These are phyloP conservation scores for Brachionus rotundiformis DNA, from an alignment of 1,140 invertebrate genomes.

Conservation along the genomic window DNA sequence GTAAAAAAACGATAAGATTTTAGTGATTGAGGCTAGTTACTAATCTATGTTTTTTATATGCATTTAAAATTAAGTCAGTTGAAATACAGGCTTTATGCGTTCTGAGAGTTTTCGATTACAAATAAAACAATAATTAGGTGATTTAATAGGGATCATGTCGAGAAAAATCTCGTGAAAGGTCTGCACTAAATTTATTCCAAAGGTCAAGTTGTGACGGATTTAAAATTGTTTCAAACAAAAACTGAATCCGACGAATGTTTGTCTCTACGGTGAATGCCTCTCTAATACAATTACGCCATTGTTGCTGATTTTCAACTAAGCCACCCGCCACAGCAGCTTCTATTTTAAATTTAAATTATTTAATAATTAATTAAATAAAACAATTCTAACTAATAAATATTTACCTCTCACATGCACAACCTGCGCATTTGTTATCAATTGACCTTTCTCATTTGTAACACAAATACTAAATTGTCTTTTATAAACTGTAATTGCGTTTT, in stretches of 20 bases:
- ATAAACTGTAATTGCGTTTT: conserved; percentile 53
- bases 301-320: not conserved
- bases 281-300: not conserved
- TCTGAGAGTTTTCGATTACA: conserved; percentile 4
- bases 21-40: too few species aligned
- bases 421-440: conserved; percentile 13
- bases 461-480: conserved; percentile 23
- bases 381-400: too few species aligned
- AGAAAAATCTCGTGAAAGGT: not conserved
- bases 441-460: not conserved
- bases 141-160: not conserved
- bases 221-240: not conserved
- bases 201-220: not conserved
- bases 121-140: not conserved
- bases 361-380: not conserved
- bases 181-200: not conserved
- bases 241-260: not conserved
- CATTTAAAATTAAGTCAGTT: not conserved
- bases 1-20: too few species aligned
- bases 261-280: not conserved
- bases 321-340: not conserved
- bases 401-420: conserved; percentile 49
- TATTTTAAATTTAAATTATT: not conserved
- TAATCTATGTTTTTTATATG: not conserved
- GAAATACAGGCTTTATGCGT: not conserved